Evolutionary conservation across 2,888 invertebrate species (phyloP).

Genomic region (Tinea pellionella): DNA sequence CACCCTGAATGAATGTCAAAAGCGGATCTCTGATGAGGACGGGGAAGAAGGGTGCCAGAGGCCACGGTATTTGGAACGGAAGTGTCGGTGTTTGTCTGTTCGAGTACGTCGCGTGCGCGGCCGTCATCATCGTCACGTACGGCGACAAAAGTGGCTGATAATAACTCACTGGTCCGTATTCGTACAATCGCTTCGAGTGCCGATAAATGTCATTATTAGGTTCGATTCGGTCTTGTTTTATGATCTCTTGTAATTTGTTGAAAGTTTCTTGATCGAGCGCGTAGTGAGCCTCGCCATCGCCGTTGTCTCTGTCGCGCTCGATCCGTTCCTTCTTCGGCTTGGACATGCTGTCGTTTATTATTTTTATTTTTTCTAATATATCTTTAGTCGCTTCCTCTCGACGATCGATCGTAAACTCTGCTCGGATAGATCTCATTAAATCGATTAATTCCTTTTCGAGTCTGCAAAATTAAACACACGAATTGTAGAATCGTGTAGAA

Average conservation of each 20-base stretch:
- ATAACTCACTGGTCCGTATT: neutral
- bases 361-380: constrained; percentile 67
- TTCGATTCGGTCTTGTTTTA: neutral
- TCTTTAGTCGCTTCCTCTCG: constrained; percentile 23
- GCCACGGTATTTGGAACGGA: constrained; percentile 52
- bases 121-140: neutral
- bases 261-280: constrained; percentile 43
- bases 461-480: constrained; percentile 3
- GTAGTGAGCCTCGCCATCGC: constrained; percentile 29
- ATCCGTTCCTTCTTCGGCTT: constrained; percentile 38
- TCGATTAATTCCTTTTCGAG: neutral
- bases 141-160: neutral
- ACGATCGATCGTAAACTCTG: constrained; percentile 50
- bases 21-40: constrained; percentile 70
- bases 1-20: constrained; percentile 54
- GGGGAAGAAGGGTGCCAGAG: constrained; percentile 65
- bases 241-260: constrained; percentile 30
- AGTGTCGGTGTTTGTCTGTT: constrained; percentile 26
- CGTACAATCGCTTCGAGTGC: no score
- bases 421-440: constrained; percentile 33
- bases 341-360: constrained; percentile 57
- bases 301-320: constrained; percentile 31
- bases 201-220: no score
- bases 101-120: neutral
- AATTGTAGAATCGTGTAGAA: no score